Evolutionary conservation across 2,888 invertebrate genomes (phyloP).

Genomic region (Caenorhabditis sp.): DNA sequence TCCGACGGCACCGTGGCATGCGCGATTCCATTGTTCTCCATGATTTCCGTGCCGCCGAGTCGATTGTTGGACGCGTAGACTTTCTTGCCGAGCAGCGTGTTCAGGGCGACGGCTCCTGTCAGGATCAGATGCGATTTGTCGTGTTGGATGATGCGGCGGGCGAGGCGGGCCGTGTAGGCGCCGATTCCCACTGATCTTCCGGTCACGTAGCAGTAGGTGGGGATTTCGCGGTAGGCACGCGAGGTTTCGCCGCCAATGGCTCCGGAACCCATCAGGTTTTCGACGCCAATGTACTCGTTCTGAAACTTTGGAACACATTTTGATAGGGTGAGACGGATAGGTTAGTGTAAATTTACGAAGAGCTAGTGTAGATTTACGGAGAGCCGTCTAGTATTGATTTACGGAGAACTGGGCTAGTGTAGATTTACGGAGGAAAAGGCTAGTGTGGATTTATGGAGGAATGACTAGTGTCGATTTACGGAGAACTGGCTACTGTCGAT

Average conservation of each 20-base stretch:
- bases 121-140: conserved; percentile 93
- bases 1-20: conserved; percentile 94
- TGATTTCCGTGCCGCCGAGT: conserved; percentile 96
- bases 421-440: too few species aligned
- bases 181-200: conserved; percentile 99
- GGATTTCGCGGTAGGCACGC: conserved; percentile 91
- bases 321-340: too few species aligned
- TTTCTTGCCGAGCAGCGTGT: conserved; percentile 89
- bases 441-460: too few species aligned
- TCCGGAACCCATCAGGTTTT: conserved; percentile 88
- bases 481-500: too few species aligned
- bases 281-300: conserved; percentile 89
- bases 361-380: too few species aligned
- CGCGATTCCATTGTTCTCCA: conserved; percentile 98
- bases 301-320: conserved; percentile 83
- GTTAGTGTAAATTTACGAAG: too few species aligned
- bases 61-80: conserved; percentile 99
- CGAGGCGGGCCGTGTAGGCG: conserved; percentile 94
- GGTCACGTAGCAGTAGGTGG: conserved; percentile 96
- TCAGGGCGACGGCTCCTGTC: conserved; percentile 89
- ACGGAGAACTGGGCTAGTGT: too few species aligned
- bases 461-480: too few species aligned
- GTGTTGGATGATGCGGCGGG: conserved; percentile 90
- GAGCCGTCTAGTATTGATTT: too few species aligned
- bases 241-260: conserved; percentile 99